Conservation (phyloP, 2,888 invertebrate species). For the Stenotaenia linearis region DNA sequence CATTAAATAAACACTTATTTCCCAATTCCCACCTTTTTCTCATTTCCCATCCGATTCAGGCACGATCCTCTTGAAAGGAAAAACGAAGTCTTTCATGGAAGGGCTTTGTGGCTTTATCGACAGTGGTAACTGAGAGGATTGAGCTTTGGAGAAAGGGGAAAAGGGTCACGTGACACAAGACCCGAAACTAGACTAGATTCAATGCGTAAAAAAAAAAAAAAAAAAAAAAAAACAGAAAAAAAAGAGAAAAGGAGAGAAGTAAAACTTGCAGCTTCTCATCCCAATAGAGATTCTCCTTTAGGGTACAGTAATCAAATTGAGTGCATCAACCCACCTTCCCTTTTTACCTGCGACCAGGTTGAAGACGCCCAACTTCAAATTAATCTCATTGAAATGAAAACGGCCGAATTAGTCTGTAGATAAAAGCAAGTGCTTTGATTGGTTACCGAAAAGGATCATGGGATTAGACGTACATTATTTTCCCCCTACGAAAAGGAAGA, state of each 20-base stretch:
- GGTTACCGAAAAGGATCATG: constrained; percentile 20
- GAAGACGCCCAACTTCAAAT: constrained; percentile 19
- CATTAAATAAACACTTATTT: constrained; percentile 23
- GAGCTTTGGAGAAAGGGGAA: constrained; percentile 12
- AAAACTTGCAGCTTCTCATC: constrained; percentile 7
- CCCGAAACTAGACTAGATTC: neutral
- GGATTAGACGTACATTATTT: constrained; percentile 3
- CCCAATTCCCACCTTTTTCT: constrained; percentile 7
- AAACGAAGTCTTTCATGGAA: constrained; percentile 16
- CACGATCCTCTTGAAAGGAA: constrained; percentile 20
- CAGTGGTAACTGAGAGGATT: constrained; percentile 10
- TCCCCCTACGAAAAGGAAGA: neutral
- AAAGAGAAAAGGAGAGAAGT: neutral
- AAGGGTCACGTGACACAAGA: constrained; percentile 3
- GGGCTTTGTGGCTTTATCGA: constrained; percentile 16
- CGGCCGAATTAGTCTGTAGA: constrained; percentile 17
- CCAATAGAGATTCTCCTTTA: neutral
- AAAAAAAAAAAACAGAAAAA: neutral
- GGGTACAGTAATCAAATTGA: constrained; percentile 16
- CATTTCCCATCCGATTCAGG: constrained; percentile 1
- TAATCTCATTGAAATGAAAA: constrained; percentile 26
- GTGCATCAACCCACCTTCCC: constrained; percentile 21
- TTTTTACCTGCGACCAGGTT: constrained; percentile 14
- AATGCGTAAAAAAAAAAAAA: neutral
- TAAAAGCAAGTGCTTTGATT: constrained; percentile 26